Base-by-base conservation (phyloP, 2,888 invertebrate genomes). In the Erebia palarica region DNA sequence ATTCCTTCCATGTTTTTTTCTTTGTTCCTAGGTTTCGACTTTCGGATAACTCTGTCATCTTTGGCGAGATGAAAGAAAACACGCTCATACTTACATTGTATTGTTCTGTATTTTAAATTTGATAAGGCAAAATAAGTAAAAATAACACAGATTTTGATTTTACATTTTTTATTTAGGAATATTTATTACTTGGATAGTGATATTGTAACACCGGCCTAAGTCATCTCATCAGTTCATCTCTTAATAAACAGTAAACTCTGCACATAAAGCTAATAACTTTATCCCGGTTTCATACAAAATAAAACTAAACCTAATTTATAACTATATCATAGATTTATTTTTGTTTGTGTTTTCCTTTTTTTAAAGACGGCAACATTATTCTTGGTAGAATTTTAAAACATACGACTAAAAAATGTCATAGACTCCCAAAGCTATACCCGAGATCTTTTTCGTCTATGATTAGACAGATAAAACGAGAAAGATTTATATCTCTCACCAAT, bases 131-230 rank as follows among this genome's bases (percentile, higher is more conserved):
- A 60, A 49, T 14, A 59, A 2, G 36, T 36, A 36, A 7, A 36
- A 79, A 76, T 69, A 77, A 83, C 80, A 87, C 80, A 82, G 78
- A 67, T 74, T 72, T 77, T 80, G 53, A 65, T 73, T 69, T 70
- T 73, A 66, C 53, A 61, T 73, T 71, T 66, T 73, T 74, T 76
- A 76, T 74, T 76, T 72, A 72, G 75, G 76, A 76, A 76, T 76
- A 76, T 75, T 74, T 74, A 74, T 76, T 71, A 74, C 75, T 74
- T 74, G 75, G 51, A 75, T 73, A 76, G 71, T 75, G 76, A 75
- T 74, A 74, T 73, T 70, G 72, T 70, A 69, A 75, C 74, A 71
- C 73, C 74, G 75, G 74, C 66, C 70, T 59, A 59, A 64, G 70
- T 72, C 75, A 47, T 57, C 47, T 36, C 36, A 36, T 27, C 27